Conservation (phyloP, 2,888 invertebrate genomes). For the Calameuta idolon region DNA sequence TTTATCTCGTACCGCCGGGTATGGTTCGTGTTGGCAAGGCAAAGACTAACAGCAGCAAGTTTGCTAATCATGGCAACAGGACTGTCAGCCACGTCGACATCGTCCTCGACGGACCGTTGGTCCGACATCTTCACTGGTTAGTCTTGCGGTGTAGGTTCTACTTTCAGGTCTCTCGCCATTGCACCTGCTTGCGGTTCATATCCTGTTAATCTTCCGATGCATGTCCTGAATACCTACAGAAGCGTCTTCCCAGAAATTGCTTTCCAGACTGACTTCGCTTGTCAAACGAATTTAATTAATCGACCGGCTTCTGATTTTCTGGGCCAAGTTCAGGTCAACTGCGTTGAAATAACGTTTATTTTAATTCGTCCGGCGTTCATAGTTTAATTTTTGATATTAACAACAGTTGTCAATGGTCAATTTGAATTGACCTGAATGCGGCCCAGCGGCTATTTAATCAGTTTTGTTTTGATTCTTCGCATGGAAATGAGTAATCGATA, state of each 20-base stretch:
- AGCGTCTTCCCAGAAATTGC: not conserved
- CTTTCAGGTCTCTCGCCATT: conserved; percentile 2
- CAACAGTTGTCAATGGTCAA: not conserved
- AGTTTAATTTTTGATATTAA: not conserved
- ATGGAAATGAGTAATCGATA: not conserved
- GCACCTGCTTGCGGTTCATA: not conserved
- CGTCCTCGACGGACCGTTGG: conserved; percentile 72
- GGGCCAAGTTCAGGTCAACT: not conserved
- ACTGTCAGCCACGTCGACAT: conserved; percentile 69
- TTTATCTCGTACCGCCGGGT: conserved; percentile 70
- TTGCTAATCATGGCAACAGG: conserved; percentile 21
- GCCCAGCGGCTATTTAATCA: not conserved
- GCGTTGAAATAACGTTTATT: not conserved
- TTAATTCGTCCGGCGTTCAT: not conserved
- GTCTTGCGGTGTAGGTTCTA: conserved; percentile 33
- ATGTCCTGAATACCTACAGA: not conserved
- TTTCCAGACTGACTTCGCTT: not conserved
- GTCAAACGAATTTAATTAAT: not conserved
- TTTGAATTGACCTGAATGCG: not conserved
- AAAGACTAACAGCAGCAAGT: conserved; percentile 21
- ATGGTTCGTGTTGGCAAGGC: conserved; percentile 66
- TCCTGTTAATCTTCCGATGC: conserved; percentile 10
- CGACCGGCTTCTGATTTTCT: not conserved
- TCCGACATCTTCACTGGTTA: conserved; percentile 74
- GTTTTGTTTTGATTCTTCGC: not conserved